Percentiles rank a stretch among this genome's conserved stretches.
These are phyloP conservation scores for Pachyuromys duprasi DNA, from an alignment of 2,797 vertebrate genomes.

Conservation along the genomic window DNA sequence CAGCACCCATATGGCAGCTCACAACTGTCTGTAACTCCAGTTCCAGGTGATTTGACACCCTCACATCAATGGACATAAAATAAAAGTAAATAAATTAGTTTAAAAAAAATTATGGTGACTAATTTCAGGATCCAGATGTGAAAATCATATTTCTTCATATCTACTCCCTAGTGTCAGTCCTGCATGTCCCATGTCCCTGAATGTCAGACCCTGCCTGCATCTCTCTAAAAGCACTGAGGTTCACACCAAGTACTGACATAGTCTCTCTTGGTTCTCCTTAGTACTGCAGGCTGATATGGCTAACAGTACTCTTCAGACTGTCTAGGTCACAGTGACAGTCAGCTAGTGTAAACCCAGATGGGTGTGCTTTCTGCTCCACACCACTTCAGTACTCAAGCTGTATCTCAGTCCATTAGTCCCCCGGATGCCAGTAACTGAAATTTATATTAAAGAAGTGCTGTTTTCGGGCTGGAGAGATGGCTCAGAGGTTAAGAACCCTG, in stretches of 20 bases:
- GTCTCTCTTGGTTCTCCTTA: slow-evolving; percentile 2
- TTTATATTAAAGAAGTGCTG: slow-evolving; percentile 41
- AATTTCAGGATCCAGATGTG: slow-evolving; percentile 38
- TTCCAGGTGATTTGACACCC: no score
- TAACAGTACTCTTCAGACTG: background rate
- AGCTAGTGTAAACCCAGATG: background rate
- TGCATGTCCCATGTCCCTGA: background rate
- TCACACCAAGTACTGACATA: background rate
- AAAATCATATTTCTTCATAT: slow-evolving; percentile 35
- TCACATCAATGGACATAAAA: no score
- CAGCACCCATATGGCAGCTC: no score
- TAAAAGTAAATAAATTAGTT: no score
- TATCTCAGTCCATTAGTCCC: background rate
- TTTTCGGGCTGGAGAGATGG: background rate
- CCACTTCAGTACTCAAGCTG: slow-evolving; percentile 35
- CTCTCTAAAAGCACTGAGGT: background rate
- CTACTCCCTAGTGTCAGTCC: background rate
- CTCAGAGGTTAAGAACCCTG: no score
- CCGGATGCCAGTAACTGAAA: slow-evolving; percentile 15
- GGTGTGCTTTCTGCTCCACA: background rate
- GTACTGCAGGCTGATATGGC: background rate
- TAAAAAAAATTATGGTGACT: slow-evolving; percentile 19
- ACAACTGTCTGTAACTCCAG: no score
- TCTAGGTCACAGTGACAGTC: background rate
- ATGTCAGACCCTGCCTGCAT: background rate